Conservation (phyloP, 2,797 vertebrate genomes). For the Cirrhinus molitorella region DNA sequence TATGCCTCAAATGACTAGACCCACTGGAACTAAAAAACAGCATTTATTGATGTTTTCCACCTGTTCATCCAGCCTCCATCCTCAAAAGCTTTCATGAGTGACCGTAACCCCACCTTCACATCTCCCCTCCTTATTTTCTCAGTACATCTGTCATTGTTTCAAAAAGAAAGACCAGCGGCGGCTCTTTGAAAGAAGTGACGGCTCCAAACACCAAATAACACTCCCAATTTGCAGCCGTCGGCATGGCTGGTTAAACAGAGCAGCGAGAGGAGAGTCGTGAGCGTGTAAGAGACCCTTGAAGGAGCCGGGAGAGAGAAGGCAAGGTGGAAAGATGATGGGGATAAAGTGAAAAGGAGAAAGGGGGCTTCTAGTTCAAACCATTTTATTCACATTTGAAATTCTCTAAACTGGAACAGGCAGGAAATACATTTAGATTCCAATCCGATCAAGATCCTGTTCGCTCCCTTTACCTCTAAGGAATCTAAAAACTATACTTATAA, state of each 20-base stretch:
- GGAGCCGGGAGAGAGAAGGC: neutral
- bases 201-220: constrained; percentile 40
- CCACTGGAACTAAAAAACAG: neutral
- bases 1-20: neutral
- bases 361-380: neutral
- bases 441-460: neutral
- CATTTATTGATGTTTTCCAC: neutral
- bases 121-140: neutral
- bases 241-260: constrained; percentile 47
- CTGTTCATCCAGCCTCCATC: neutral
- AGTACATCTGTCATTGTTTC: constrained; percentile 10
- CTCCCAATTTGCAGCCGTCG: constrained; percentile 23
- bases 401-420: constrained; percentile 22
- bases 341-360: neutral
- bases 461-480: neutral
- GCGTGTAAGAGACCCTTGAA: constrained; percentile 26
- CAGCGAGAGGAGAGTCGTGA: constrained; percentile 8
- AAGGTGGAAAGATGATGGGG: neutral
- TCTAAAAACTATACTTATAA: constrained; percentile 36
- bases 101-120: neutral
- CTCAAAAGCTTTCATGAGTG: neutral
- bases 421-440: constrained; percentile 20
- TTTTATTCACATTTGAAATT: constrained; percentile 37
- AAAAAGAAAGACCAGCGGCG: neutral
- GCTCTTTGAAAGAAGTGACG: constrained; percentile 1